These are phyloP conservation scores for Misgurnus anguillicaudatus DNA, from an alignment of 2,113 vertebrate genomes.

Conservation along the genomic window DNA sequence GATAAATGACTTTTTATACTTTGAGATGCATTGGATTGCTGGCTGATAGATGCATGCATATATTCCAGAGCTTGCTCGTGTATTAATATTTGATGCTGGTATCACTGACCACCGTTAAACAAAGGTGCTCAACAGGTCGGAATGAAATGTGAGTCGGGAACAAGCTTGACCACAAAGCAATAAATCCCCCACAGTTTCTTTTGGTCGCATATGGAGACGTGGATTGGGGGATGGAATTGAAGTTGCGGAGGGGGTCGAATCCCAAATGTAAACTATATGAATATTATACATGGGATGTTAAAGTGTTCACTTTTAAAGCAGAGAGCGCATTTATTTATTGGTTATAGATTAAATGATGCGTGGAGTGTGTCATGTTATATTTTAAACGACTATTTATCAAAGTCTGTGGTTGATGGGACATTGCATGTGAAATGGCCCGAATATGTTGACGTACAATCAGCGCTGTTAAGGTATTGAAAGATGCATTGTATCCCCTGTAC, in stretches of 20 bases:
- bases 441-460: constrained; percentile 5
- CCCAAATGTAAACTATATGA: constrained; percentile 59
- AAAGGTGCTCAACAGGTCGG: constrained; percentile 63
- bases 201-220: constrained; percentile 82
- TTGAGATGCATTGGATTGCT: no score
- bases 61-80: background rate
- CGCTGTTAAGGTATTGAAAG: constrained; percentile 13
- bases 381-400: background rate
- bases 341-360: background rate
- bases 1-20: background rate
- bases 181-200: constrained; percentile 93
- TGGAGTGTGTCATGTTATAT: background rate
- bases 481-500: background rate
- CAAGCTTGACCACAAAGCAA: constrained; percentile 83
- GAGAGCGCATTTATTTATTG: background rate
- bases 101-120: constrained; percentile 54
- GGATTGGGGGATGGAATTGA: constrained; percentile 75
- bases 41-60: background rate
- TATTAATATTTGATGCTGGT: constrained; percentile 31
- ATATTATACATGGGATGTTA: background rate
- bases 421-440: background rate
- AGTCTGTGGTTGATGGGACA: background rate
- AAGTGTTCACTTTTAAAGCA: background rate
- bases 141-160: constrained; percentile 75
- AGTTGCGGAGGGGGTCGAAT: constrained; percentile 70